Percentiles rank a stretch among this genome's conserved stretches.
phyloP scores from a whole-genome alignment of 2,888 invertebrate species.

The Drosophila fulvimacula region DNA sequence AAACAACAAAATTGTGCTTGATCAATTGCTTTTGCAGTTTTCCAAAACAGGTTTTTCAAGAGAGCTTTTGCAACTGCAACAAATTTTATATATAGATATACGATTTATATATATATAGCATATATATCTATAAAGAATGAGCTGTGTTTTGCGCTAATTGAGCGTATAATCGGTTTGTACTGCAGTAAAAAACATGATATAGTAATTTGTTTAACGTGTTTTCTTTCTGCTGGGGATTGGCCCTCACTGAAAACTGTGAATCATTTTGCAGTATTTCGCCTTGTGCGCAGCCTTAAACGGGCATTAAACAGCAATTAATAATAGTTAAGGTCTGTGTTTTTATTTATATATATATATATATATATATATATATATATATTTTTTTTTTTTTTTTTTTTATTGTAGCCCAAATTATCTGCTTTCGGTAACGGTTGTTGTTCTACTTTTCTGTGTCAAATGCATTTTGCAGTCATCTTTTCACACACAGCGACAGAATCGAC shows the following conservation, averaged over 20 bases:
- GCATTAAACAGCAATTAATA: constrained; percentile 1
- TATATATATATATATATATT: too few relatives aligned
- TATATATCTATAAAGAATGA: constrained; percentile 1
- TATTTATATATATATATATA: too few relatives aligned
- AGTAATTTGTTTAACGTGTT: constrained; percentile 2
- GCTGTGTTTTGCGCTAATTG: constrained; percentile 25
- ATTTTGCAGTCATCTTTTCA: constrained; percentile 74
- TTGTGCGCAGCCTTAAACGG: constrained; percentile 17
- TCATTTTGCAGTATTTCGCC: constrained; percentile 19
- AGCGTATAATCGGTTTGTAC: constrained; percentile 37
- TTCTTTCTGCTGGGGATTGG: constrained; percentile 1
- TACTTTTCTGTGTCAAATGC: constrained; percentile 73
- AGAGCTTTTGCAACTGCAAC: constrained; percentile 17
- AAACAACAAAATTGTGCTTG: constrained; percentile 20
- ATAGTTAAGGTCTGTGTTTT: not conserved
- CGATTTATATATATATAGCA: not conserved
- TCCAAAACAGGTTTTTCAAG: constrained; percentile 19
- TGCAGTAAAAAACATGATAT: constrained; percentile 5
- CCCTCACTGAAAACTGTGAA: constrained; percentile 19
- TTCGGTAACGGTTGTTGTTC: constrained; percentile 1
- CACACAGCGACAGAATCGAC: constrained; percentile 48
- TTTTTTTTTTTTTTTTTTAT: not conserved
- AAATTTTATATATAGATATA: constrained; percentile 1
- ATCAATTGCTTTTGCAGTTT: constrained; percentile 20
- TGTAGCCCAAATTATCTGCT: not conserved